Conservation (phyloP, 2,888 invertebrate genomes). For the Cylindroiulus punctatus region DNA sequence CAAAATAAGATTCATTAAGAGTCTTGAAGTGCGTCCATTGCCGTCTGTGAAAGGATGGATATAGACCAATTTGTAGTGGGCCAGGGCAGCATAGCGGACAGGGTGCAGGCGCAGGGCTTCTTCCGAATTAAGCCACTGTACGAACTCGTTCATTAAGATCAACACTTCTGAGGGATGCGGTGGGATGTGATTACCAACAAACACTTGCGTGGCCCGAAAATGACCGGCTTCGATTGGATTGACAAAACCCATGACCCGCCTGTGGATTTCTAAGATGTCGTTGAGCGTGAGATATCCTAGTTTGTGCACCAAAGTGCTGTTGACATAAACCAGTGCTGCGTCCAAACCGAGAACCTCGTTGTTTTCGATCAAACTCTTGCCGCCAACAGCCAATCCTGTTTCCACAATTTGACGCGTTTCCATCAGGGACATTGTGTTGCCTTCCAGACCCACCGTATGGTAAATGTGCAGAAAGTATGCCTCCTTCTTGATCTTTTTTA, state of each 20-base stretch:
- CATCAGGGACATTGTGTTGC: slow-evolving; percentile 93
- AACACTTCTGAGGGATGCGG: slow-evolving; percentile 86
- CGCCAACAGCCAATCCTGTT: slow-evolving; percentile 80
- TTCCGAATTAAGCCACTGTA: slow-evolving; percentile 90
- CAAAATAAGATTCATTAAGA: slow-evolving; percentile 94
- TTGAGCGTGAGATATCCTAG: slow-evolving; percentile 81
- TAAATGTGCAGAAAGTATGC: slow-evolving; percentile 84
- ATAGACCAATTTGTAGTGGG: slow-evolving; percentile 95
- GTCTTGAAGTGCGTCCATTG: slow-evolving; percentile 92
- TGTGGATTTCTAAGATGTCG: slow-evolving; percentile 92
- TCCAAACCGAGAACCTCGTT: slow-evolving; percentile 96
- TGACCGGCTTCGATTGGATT: slow-evolving; percentile 92
- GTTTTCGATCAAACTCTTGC: slow-evolving; percentile 95
- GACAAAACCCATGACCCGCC: slow-evolving; percentile 91
- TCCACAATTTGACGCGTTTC: slow-evolving; percentile 93
- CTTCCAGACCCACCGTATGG: slow-evolving; percentile 97
- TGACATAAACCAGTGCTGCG: slow-evolving; percentile 92
- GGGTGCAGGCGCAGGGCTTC: slow-evolving; percentile 87
- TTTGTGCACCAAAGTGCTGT: slow-evolving; percentile 73
- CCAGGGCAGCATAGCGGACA: slow-evolving; percentile 92
- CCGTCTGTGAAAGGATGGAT: slow-evolving; percentile 98
- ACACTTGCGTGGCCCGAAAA: slow-evolving; percentile 89
- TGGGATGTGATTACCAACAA: slow-evolving; percentile 94
- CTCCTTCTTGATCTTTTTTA: slow-evolving; percentile 90
- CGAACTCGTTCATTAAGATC: slow-evolving; percentile 84